A percentile compares a stretch with the other conserved stretches of the same genome.
These are phyloP conservation scores for Linepithema humile DNA, from an alignment of 1,140 invertebrate species.

Conservation along the genomic window DNA sequence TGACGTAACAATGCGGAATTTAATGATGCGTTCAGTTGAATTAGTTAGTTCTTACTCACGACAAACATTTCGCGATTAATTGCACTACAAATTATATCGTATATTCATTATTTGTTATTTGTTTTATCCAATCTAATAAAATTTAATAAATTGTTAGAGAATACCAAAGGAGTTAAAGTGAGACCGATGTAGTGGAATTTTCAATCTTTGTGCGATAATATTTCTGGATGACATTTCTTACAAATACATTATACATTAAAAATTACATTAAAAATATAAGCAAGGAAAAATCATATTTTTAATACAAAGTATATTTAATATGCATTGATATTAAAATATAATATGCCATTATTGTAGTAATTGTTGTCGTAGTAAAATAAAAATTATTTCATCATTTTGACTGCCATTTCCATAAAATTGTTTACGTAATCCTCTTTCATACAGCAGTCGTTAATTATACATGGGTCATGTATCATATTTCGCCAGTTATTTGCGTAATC, in stretches of 20 bases:
- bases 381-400: not conserved
- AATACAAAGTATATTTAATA: not conserved
- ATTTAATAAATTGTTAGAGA: not conserved
- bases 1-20: constrained; percentile 44
- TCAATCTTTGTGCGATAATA: not conserved
- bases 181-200: not conserved
- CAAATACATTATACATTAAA: not conserved
- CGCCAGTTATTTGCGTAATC: not conserved
- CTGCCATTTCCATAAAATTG: not conserved
- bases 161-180: not conserved
- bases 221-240: not conserved
- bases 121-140: not conserved
- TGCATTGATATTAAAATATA: not conserved
- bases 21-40: constrained; percentile 31
- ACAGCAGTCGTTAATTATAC: not conserved
- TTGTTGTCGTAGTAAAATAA: not conserved
- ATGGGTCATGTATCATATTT: not conserved
- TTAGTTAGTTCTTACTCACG: not conserved
- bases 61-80: constrained; percentile 9
- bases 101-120: constrained; percentile 16
- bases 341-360: not conserved
- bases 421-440: not conserved
- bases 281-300: not conserved
- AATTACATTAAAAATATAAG: not conserved
- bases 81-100: not conserved